Percentiles rank a stretch among this genome's conserved stretches.
Evolutionary conservation across 2,888 invertebrate genomes (phyloP).

Genomic region (Eupithecia tripunctaria): DNA sequence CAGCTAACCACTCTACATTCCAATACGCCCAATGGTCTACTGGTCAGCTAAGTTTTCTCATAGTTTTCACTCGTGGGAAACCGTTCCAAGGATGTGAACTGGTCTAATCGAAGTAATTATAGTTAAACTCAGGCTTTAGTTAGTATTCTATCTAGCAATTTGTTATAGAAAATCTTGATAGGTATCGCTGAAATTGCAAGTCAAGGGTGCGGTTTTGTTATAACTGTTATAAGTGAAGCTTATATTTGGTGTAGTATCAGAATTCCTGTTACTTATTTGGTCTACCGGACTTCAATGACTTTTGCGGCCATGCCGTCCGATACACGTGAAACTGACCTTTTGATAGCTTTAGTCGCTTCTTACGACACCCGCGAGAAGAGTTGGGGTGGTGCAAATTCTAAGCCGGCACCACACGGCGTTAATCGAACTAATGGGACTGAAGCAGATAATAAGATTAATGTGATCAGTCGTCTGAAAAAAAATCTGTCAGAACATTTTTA

Average conservation of each 20-base stretch:
- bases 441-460: no score
- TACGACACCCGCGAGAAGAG: no score
- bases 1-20: neutral
- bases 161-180: neutral
- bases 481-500: no score
- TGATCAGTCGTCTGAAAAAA: no score
- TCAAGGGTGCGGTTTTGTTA: neutral
- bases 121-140: neutral
- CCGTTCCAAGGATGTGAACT: constrained; percentile 41
- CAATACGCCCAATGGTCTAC: constrained; percentile 29
- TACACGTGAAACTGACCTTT: neutral
- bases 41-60: constrained; percentile 39
- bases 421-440: no score
- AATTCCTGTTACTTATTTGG: neutral
- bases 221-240: neutral
- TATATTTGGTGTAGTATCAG: neutral
- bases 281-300: neutral
- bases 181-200: neutral
- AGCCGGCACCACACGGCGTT: no score
- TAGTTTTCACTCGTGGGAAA: constrained; percentile 45
- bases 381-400: no score
- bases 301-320: neutral
- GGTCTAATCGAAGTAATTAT: constrained; percentile 19
- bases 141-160: neutral
- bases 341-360: no score